Conservation (phyloP, 2,797 vertebrate genomes). For the Melanotaenia nigrans region DNA sequence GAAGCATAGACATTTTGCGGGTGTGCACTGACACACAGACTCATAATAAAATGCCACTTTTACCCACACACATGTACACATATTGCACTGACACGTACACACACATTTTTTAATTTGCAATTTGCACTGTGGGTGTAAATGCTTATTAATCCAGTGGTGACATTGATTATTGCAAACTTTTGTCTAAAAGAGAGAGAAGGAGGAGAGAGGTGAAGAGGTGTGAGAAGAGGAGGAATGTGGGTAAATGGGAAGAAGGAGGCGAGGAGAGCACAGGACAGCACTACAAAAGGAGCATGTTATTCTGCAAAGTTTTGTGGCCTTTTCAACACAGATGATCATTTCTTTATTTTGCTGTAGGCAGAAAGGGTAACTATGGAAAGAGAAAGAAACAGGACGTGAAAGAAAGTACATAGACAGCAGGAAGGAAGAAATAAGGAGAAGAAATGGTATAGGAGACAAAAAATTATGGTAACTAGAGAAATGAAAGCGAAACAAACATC, state of each 20-base stretch:
- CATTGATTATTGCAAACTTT: constrained; percentile 54
- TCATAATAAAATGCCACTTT: constrained; percentile 49
- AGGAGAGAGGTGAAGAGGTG: constrained; percentile 13
- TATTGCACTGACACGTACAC: neutral
- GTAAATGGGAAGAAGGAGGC: constrained; percentile 2
- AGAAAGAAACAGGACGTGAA: constrained; percentile 4
- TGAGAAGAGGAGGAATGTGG: constrained; percentile 14
- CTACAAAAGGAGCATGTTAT: constrained; percentile 14
- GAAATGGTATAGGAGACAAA: neutral
- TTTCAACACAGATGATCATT: constrained; percentile 48
- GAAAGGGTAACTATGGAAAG: constrained; percentile 21
- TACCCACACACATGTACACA: constrained; percentile 9
- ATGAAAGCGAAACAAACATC: neutral
- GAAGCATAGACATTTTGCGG: constrained; percentile 66
- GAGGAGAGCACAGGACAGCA: constrained; percentile 15
- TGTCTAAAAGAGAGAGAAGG: constrained; percentile 38
- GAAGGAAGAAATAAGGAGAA: constrained; percentile 1
- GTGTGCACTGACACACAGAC: constrained; percentile 58
- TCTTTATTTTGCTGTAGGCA: constrained; percentile 30
- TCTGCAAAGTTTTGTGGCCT: constrained; percentile 23
- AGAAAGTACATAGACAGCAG: constrained; percentile 8
- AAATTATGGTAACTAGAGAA: neutral
- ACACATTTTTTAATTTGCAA: constrained; percentile 32
- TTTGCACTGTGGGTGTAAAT: constrained; percentile 45
- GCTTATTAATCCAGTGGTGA: constrained; percentile 44